Percentiles rank a stretch among this genome's conserved stretches.
These are phyloP conservation scores for Naja naja DNA, from an alignment of 2,113 vertebrate genomes.

Conservation along the genomic window DNA sequence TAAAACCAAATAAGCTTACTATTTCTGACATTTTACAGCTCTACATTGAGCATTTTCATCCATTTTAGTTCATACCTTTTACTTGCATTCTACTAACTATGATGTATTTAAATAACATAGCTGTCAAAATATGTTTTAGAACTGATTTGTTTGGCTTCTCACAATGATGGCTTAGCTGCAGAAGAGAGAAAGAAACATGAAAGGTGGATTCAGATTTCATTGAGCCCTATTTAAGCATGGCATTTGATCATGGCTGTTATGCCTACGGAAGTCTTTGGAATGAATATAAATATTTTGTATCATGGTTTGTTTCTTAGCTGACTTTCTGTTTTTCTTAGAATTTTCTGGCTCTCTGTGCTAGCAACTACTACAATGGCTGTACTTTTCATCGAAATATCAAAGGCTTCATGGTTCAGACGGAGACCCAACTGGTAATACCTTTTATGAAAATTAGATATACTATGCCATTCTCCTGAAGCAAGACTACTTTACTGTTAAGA, in stretches of 20 bases:
- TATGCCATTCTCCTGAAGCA: neutral
- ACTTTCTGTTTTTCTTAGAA: constrained; percentile 75
- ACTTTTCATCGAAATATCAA: constrained; percentile 96
- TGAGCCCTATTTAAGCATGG: neutral
- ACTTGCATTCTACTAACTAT: neutral
- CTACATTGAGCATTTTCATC: neutral
- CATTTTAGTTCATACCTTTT: neutral
- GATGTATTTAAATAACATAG: neutral
- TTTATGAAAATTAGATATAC: neutral
- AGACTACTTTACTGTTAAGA: neutral
- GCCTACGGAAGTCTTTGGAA: too few relatives aligned
- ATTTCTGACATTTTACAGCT: neutral
- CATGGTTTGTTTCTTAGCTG: constrained; percentile 44
- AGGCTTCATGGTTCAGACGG: constrained; percentile 99
- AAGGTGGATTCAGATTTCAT: neutral
- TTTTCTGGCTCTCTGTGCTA: constrained; percentile 91
- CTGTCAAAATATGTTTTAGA: neutral
- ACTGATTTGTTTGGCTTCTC: neutral
- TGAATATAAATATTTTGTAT: neutral
- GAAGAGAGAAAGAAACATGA: too few relatives aligned
- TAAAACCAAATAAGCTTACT: neutral
- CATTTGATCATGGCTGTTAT: neutral
- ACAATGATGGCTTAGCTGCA: neutral
- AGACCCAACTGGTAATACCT: constrained; percentile 87
- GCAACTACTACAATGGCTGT: constrained; percentile 90